Evolutionary conservation across 2,888 invertebrate genomes (phyloP).

Genomic region (Drosophila limbata): DNA sequence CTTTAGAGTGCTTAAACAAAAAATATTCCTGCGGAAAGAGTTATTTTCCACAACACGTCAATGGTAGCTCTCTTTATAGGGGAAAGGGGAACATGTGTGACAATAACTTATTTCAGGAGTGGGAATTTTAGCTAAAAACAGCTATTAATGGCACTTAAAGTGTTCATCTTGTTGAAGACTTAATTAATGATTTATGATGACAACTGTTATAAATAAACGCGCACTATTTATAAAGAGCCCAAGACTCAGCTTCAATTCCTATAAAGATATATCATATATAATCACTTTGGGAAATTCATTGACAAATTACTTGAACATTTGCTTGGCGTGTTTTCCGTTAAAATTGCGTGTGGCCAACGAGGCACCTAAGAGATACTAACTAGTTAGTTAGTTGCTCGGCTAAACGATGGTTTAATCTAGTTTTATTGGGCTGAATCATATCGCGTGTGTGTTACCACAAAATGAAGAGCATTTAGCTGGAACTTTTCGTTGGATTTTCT

Average conservation of each 20-base stretch:
- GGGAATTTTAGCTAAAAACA: not conserved
- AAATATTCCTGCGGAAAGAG: not conserved
- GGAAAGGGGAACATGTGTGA: not conserved
- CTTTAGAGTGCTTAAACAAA: not conserved
- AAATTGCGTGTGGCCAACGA: constrained; percentile 37
- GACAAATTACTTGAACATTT: constrained; percentile 44
- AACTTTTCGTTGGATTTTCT: constrained; percentile 5
- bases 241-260: too few relatives aligned
- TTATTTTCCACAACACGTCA: not conserved
- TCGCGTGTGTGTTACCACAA: constrained; percentile 49
- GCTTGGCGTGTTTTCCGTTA: constrained; percentile 23
- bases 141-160: constrained; percentile 1
- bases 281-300: constrained; percentile 22
- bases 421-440: constrained; percentile 13
- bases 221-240: constrained; percentile 23
- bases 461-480: constrained; percentile 54
- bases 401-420: constrained; percentile 27
- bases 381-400: constrained; percentile 20
- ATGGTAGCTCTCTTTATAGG: not conserved
- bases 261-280: not conserved
- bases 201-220: constrained; percentile 17
- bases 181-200: constrained; percentile 32
- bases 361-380: constrained; percentile 17
- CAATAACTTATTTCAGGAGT: not conserved
- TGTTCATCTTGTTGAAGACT: not conserved